Conservation (phyloP, 2,888 invertebrate genomes). For the Lepeophtheirus nordmannii region DNA sequence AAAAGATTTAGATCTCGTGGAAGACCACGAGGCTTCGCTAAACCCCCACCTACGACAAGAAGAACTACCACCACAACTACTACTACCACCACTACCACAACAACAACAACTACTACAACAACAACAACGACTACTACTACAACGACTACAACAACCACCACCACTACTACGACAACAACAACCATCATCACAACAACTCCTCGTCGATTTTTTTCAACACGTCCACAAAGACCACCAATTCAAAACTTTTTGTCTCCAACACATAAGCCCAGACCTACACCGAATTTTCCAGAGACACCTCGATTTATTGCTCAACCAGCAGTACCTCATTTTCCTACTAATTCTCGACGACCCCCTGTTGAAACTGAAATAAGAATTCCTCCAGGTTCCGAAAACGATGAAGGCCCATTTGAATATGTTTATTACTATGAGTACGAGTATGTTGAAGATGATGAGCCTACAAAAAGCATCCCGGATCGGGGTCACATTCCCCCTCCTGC, state of each 20-base stretch:
- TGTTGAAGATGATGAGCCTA: conserved; percentile 17
- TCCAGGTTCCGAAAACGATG: conserved; percentile 1
- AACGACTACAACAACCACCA: conserved; percentile 20
- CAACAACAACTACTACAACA: conserved; percentile 23
- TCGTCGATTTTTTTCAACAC: background rate
- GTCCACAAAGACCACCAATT: conserved; percentile 2
- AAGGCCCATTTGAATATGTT: conserved; percentile 22
- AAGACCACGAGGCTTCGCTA: background rate
- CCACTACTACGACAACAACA: conserved; percentile 15
- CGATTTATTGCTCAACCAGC: background rate
- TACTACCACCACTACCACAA: conserved; percentile 9
- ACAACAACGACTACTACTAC: conserved; percentile 24
- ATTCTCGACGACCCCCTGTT: no score
- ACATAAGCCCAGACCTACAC: background rate
- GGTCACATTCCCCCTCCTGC: background rate
- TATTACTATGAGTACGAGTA: conserved; percentile 25
- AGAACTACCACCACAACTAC: background rate
- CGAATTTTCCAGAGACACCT: background rate
- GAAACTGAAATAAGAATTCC: background rate
- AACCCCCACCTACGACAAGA: background rate
- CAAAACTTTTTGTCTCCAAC: background rate
- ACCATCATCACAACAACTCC: background rate
- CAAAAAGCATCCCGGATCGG: background rate
- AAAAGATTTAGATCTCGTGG: conserved; percentile 2
- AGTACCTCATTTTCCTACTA: background rate